A percentile compares a stretch with the other conserved stretches of the same genome.
These are phyloP conservation scores for Spea bombifrons DNA, from an alignment of 2,113 vertebrate genomes.

Conservation along the genomic window DNA sequence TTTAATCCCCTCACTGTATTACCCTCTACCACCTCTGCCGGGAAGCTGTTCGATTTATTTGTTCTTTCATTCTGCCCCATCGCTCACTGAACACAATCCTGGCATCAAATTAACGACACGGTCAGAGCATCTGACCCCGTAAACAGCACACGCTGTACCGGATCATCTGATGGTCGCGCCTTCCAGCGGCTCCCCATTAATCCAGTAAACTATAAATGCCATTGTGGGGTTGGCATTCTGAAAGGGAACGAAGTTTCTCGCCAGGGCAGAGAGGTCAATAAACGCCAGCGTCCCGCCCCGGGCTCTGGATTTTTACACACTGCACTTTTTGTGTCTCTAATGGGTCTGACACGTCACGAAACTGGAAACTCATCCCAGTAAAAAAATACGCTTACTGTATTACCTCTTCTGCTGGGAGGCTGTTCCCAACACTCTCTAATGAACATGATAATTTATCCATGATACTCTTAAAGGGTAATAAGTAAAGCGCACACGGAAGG, in stretches of 20 bases:
- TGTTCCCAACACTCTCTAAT: no score
- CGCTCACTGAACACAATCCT: not conserved
- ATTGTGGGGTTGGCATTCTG: not conserved
- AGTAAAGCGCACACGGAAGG: not conserved
- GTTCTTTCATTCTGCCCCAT: no score
- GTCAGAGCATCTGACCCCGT: not conserved
- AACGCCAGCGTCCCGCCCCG: not conserved
- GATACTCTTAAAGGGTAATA: no score
- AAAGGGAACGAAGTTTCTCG: not conserved
- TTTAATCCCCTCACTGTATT: no score
- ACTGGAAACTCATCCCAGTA: no score
- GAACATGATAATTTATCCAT: no score
- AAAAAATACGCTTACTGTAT: no score
- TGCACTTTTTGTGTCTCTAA: no score
- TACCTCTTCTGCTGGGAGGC: no score
- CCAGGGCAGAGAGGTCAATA: not conserved
- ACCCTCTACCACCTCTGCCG: no score
- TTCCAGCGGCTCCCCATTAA: not conserved
- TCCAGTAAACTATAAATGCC: constrained; percentile 16
- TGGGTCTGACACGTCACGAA: no score
- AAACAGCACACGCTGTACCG: not conserved
- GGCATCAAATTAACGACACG: not conserved
- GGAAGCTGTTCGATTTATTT: no score
- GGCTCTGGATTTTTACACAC: not conserved
- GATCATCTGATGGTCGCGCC: not conserved